Evolutionary conservation across 1,140 invertebrate species (phyloP).

Genomic region (Plutomurus gul): DNA sequence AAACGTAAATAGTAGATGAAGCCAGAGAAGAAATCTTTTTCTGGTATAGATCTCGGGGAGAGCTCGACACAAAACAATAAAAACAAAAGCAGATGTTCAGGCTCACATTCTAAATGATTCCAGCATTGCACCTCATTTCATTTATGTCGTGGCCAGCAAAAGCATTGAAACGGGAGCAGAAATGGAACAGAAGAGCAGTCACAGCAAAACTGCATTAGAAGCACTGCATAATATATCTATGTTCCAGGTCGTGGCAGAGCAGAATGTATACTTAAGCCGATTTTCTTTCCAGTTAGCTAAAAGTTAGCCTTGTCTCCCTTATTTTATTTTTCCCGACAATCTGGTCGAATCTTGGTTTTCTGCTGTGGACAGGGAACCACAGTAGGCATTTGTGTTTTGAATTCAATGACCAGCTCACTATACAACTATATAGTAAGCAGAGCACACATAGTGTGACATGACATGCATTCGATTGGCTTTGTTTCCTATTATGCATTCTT

Average conservation of each 20-base stretch:
- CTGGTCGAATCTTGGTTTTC: no score
- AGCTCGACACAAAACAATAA: neutral
- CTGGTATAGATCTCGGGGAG: neutral
- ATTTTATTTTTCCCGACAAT: no score
- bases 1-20: no score
- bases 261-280: no score
- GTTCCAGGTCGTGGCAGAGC: no score
- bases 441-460: no score
- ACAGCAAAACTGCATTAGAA: neutral
- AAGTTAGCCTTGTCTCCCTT: no score
- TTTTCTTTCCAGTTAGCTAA: no score
- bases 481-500: conserved; percentile 28
- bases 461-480: neutral
- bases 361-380: no score
- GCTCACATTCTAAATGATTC: conserved; percentile 1
- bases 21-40: neutral
- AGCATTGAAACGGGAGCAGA: neutral
- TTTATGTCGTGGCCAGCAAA: neutral
- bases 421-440: no score
- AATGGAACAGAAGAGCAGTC: neutral
- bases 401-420: neutral
- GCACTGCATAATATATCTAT: no score
- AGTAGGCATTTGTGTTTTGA: no score
- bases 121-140: neutral
- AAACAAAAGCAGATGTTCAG: conserved; percentile 25